Evolutionary conservation across 2,113 vertebrate genomes (phyloP).

Genomic region (Heptranchias perlo): DNA sequence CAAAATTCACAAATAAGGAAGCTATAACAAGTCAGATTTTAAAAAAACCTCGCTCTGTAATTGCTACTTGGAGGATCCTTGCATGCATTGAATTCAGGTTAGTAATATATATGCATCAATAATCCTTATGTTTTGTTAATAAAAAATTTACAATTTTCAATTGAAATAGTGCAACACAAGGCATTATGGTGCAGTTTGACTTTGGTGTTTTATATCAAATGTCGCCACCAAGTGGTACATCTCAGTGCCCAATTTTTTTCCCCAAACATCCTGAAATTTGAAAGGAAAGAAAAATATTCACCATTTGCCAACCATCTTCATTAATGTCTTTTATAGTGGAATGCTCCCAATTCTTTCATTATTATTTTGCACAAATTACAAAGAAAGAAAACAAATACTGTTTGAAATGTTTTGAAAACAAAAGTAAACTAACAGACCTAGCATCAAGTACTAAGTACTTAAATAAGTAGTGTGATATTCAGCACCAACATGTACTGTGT

Average conservation of each 20-base stretch:
- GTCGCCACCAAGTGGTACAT: not conserved
- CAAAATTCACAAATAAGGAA: not conserved
- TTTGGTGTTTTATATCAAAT: not conserved
- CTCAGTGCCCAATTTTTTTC: not conserved
- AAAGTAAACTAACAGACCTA: too few species aligned
- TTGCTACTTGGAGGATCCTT: not conserved
- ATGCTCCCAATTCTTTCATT: not conserved
- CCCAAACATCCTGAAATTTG: not conserved
- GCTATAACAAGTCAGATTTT: not conserved
- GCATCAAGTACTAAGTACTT: too few species aligned
- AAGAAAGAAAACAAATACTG: not conserved
- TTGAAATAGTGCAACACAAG: not conserved
- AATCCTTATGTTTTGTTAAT: not conserved
- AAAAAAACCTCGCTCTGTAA: not conserved
- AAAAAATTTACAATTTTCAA: not conserved
- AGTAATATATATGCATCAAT: not conserved
- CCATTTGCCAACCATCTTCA: not conserved
- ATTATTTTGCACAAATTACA: not conserved
- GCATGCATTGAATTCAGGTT: not conserved
- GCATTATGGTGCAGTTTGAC: not conserved
- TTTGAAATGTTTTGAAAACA: not conserved
- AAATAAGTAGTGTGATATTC: not conserved
- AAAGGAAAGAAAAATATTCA: not conserved
- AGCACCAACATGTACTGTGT: not conserved
- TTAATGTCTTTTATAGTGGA: not conserved